phyloP scores from a whole-genome alignment of 2,797 vertebrate species.

The Melanotaenia parkinsoni region DNA sequence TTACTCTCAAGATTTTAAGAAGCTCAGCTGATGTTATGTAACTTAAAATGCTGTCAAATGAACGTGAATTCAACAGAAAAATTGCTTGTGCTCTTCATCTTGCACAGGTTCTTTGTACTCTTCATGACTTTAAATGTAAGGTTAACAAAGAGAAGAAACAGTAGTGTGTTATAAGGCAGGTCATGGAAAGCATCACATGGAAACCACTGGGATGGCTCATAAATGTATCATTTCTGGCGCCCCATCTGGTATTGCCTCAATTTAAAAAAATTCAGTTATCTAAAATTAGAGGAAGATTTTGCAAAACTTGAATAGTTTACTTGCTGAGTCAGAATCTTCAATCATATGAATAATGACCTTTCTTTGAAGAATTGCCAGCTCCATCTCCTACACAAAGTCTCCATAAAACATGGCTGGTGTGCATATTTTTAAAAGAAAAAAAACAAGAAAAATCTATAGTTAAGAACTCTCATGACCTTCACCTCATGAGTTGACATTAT shows the following conservation, averaged over 20 bases:
- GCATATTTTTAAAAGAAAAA: neutral
- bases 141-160: conserved; percentile 15
- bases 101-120: neutral
- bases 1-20: conserved; percentile 69
- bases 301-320: conserved; percentile 10
- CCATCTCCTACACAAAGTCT: conserved; percentile 1
- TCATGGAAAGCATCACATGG: conserved; percentile 34
- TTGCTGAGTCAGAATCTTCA: conserved; percentile 46
- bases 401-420: neutral
- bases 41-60: conserved; percentile 40
- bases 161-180: conserved; percentile 5
- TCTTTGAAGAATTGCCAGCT: neutral
- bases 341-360: neutral
- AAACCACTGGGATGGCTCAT: conserved; percentile 13
- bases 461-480: neutral
- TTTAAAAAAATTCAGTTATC: conserved; percentile 28
- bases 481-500: neutral
- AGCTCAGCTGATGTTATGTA: conserved; percentile 70
- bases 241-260: conserved; percentile 23
- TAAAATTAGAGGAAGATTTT: conserved; percentile 31
- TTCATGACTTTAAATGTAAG: neutral
- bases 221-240: conserved; percentile 3
- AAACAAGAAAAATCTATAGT: neutral
- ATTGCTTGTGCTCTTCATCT: neutral
- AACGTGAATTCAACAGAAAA: conserved; percentile 33